These are phyloP conservation scores for Miichthys miiuy DNA, from an alignment of 2,797 vertebrate species.

Conservation along the genomic window DNA sequence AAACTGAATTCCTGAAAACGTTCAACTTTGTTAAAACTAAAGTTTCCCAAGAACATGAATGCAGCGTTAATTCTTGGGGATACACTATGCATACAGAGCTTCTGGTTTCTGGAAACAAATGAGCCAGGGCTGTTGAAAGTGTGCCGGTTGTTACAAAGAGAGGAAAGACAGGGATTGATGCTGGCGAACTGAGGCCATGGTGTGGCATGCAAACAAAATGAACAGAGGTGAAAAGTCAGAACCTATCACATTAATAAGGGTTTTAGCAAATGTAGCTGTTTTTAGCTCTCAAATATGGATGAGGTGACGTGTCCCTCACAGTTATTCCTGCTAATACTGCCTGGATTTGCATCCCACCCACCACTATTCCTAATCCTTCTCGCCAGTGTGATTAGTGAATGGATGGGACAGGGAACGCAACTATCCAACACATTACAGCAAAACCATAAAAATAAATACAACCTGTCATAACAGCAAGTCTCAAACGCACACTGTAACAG, in stretches of 20 bases:
- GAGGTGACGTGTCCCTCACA: constrained; percentile 33
- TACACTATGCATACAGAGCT: neutral
- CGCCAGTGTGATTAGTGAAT: constrained; percentile 13
- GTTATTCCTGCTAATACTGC: constrained; percentile 46
- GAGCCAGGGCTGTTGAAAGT: constrained; percentile 2
- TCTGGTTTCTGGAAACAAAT: constrained; percentile 33
- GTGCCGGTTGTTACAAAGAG: neutral
- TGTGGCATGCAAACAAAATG: neutral
- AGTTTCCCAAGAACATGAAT: neutral
- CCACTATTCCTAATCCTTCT: constrained; percentile 8
- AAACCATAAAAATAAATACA: constrained; percentile 57
- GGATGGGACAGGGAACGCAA: constrained; percentile 38
- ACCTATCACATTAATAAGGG: constrained; percentile 53
- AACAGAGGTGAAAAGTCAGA: constrained; percentile 19
- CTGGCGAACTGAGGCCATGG: constrained; percentile 5
- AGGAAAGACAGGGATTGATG: constrained; percentile 5
- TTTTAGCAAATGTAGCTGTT: constrained; percentile 12
- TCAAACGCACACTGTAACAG: constrained; percentile 65
- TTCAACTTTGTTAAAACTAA: neutral
- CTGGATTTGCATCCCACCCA: constrained; percentile 19
- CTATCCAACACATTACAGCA: constrained; percentile 20
- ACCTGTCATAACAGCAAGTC: constrained; percentile 37
- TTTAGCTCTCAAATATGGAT: constrained; percentile 21
- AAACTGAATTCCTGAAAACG: constrained; percentile 17
- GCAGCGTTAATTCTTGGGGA: neutral